Conservation (phyloP, 1,140 invertebrate genomes). For the Latrodectus geometricus region DNA sequence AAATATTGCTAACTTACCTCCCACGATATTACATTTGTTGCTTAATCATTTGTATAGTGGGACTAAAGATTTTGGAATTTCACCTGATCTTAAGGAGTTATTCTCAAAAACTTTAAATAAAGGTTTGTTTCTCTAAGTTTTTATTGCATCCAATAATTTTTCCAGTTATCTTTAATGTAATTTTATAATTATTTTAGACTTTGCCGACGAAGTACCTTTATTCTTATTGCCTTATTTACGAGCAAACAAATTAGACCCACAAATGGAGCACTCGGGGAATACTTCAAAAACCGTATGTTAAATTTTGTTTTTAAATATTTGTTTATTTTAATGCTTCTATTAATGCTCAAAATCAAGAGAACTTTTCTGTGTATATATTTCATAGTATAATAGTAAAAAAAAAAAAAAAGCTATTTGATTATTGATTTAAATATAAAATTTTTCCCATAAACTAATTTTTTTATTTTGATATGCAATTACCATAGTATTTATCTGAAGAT, state of each 20-base stretch:
- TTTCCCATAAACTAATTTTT: too few relatives aligned
- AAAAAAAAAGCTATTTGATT: too few relatives aligned
- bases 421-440: too few relatives aligned
- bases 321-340: too few relatives aligned
- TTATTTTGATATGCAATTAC: too few relatives aligned
- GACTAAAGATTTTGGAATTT: conserved; percentile 71
- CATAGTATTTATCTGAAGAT: too few relatives aligned
- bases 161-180: not conserved
- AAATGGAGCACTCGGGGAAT: conserved; percentile 72
- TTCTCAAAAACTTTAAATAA: conserved; percentile 79
- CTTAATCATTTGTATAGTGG: conserved; percentile 75
- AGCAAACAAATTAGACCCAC: conserved; percentile 79
- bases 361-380: too few relatives aligned
- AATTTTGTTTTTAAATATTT: too few relatives aligned
- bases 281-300: conserved; percentile 73
- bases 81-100: conserved; percentile 79
- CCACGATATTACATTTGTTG: conserved; percentile 88
- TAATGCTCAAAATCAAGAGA: too few relatives aligned
- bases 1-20: conserved; percentile 86
- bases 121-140: conserved; percentile 64
- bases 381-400: too few relatives aligned
- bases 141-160: conserved; percentile 21
- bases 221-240: conserved; percentile 89
- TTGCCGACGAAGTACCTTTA: conserved; percentile 88
- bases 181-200: conserved; percentile 73